Evolutionary conservation across 2,888 invertebrate genomes (phyloP).

Genomic region (Venusia cambrica): DNA sequence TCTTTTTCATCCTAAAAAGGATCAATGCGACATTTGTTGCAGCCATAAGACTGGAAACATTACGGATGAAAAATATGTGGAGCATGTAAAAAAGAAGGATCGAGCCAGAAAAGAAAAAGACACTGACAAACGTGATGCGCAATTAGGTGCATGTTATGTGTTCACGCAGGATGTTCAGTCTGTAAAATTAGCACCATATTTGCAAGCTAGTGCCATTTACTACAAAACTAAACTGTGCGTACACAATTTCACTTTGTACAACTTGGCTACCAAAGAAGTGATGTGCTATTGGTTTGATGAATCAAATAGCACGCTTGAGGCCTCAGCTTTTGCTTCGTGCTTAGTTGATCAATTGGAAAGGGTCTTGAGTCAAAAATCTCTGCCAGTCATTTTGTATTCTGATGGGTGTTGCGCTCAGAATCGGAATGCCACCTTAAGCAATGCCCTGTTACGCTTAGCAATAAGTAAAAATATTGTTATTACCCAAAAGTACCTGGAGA

Average conservation of each 20-base stretch:
- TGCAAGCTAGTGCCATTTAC: constrained; percentile 35
- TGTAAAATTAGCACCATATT: no score
- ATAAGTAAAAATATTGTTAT: constrained; percentile 27
- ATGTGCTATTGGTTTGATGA: no score
- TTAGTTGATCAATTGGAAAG: constrained; percentile 22
- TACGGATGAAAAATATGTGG: constrained; percentile 25
- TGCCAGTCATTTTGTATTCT: constrained; percentile 31
- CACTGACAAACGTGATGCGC: constrained; percentile 25
- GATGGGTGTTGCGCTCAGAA: constrained; percentile 31
- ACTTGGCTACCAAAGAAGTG: no score
- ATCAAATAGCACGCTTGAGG: constrained; percentile 24
- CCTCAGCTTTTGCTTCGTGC: constrained; percentile 25
- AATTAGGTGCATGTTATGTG: constrained; percentile 28
- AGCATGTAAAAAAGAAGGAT: constrained; percentile 16
- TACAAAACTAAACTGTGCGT: constrained; percentile 36
- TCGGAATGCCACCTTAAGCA: no score
- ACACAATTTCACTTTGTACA: constrained; percentile 36
- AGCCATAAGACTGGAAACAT: no score
- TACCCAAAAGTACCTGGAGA: constrained; percentile 23
- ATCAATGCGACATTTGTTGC: no score
- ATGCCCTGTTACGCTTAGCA: constrained; percentile 28
- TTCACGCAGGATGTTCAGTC: constrained; percentile 34
- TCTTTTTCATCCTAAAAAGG: constrained; percentile 26
- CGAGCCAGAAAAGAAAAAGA: constrained; percentile 31
- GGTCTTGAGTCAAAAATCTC: constrained; percentile 20